Evolutionary conservation across 2,113 vertebrate genomes (phyloP).

Genomic region (Manacus vitellinus): DNA sequence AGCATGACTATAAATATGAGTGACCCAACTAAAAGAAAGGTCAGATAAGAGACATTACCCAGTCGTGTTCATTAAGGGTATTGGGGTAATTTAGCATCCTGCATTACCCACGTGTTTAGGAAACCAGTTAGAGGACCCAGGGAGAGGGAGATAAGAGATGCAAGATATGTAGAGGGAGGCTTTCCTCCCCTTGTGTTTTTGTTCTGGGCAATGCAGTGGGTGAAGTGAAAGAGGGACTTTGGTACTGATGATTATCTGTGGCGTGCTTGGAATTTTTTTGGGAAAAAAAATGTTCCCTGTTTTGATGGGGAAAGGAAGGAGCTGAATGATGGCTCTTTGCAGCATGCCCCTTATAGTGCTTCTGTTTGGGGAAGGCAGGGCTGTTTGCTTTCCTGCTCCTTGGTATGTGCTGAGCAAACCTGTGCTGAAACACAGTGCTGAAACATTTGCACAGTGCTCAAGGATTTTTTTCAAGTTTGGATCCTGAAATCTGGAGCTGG

Average conservation of each 20-base stretch:
- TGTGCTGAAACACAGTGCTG: accelerated
- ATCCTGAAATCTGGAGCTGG: neutral
- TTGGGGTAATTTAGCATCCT: neutral
- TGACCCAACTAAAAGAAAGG: neutral
- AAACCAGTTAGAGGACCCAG: accelerated
- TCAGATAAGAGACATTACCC: neutral
- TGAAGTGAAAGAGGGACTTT: neutral
- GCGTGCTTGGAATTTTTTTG: neutral
- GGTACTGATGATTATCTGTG: accelerated
- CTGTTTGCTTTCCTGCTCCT: neutral
- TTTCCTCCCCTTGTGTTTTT: accelerated
- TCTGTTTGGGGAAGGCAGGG: neutral
- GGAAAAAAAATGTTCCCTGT: accelerated
- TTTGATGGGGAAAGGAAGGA: neutral
- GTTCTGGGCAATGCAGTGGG: neutral
- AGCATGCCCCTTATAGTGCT: accelerated
- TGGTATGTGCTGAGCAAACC: neutral
- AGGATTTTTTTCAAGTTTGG: too few species aligned
- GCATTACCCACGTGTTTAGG: neutral
- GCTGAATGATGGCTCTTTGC: accelerated
- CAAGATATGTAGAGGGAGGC: neutral
- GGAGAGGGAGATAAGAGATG: neutral
- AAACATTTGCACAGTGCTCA: accelerated
- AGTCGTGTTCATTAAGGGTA: neutral
- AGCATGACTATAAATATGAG: neutral